Base-by-base conservation (phyloP, 2,113 vertebrate species). In the Stictonetta naevosa region DNA sequence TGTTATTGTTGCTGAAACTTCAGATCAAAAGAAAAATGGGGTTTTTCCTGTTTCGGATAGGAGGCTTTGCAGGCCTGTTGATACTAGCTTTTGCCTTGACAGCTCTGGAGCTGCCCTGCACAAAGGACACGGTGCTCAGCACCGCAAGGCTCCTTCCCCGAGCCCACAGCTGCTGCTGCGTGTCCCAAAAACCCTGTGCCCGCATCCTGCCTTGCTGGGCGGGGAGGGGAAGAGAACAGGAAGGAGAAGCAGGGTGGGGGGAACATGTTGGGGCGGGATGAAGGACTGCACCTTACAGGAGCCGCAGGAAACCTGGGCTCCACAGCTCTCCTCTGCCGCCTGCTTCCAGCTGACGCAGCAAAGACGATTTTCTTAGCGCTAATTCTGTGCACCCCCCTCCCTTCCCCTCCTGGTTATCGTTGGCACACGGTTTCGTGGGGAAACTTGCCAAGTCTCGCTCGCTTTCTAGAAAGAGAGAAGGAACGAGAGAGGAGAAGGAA, bases 311-410 rank as follows among this genome's bases (percentile, higher is more conserved):
- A 93, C 78, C 18, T 88, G 66, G 84, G 91, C 93, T 94, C 55
- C 6, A 73, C 88, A 88, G 76, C 58, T 50, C 79, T 90, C 44
- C 81, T 90, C 85, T 83, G 83, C 89, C 67, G 55, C 90, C 94
- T 94, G 53, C 82, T 95, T 95, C 92, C 86, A 97, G 97, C 95
- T 97, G 97, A 98, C 85, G 6, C 91, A 96, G 97, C 97, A 96
- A 96, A 93, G 76, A 90, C 11, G 19, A 93, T 93, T 95, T 92
- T 97, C 96, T 96, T 93, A 97, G 93, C 90, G 92, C 92, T 38
- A 92, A 77, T 84, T 94, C 81, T 85, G 50, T 75, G 66, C 21
- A 36, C 31, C 52, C 29, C 36, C 50, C 19, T 23, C 67, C 82
- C 68, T 96, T 89, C 92, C 75, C 40, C 63, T 95, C 93, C 93